Evolutionary conservation across 1,140 invertebrate species (phyloP).

Genomic region (Drosophila tristis): DNA sequence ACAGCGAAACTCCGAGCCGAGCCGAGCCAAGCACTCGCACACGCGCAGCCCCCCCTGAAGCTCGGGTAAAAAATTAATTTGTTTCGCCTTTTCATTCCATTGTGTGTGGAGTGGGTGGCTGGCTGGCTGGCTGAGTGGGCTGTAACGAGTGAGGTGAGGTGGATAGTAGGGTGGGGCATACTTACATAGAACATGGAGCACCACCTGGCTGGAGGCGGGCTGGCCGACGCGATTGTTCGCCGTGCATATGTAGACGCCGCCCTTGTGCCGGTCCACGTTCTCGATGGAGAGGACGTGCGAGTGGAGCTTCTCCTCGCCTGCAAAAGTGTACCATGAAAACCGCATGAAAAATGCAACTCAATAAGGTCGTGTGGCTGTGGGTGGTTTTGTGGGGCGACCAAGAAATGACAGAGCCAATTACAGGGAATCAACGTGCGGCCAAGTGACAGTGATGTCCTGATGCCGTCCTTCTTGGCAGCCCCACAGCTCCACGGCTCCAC

Average conservation of each 20-base stretch:
- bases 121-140: conserved; percentile 4
- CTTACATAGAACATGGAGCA: conserved; percentile 87
- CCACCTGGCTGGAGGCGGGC: conserved; percentile 86
- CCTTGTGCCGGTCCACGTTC: conserved; percentile 86
- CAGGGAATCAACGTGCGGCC: conserved; percentile 53
- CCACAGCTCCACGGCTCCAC: conserved; percentile 10
- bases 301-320: conserved; percentile 85
- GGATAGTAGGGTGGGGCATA: conserved; percentile 52
- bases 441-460: conserved; percentile 38
- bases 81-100: conserved; percentile 54
- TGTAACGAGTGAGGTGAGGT: neutral
- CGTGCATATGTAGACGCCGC: conserved; percentile 87
- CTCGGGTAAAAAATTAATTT: conserved; percentile 70
- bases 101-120: conserved; percentile 13
- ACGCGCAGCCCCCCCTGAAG: too few species aligned
- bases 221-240: conserved; percentile 88
- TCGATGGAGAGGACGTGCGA: conserved; percentile 85
- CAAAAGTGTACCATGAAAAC: conserved; percentile 32
- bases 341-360: conserved; percentile 68
- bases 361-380: conserved; percentile 43
- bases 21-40: too few species aligned
- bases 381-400: neutral
- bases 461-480: conserved; percentile 4
- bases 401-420: conserved; percentile 77
- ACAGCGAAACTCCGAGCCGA: conserved; percentile 37